phyloP scores from a whole-genome alignment of 92 coral and sea anemone species.

The Phenganax marumi region DNA sequence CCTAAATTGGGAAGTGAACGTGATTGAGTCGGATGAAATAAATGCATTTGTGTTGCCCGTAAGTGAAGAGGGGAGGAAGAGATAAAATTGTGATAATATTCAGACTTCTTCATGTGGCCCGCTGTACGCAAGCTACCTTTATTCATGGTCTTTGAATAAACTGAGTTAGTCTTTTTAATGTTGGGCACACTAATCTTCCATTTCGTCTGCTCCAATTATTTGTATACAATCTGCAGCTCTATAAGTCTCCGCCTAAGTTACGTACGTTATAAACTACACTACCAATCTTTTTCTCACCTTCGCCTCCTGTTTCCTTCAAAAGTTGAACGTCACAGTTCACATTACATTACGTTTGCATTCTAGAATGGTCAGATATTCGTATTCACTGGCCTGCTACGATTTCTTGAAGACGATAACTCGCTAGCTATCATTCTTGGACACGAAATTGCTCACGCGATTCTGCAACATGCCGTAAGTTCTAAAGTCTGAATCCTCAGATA shows the following conservation, averaged over 20 bases:
- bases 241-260: too few species aligned
- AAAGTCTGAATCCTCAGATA: not conserved
- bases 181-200: too few species aligned
- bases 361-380: conserved; percentile 95
- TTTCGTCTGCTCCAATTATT: too few species aligned
- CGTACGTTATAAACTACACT: not conserved
- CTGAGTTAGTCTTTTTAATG: too few species aligned
- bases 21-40: conserved; percentile 70
- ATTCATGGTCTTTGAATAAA: too few species aligned
- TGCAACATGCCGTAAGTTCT: conserved; percentile 77
- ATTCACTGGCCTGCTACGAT: conserved; percentile 76
- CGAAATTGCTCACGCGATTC: conserved; percentile 90
- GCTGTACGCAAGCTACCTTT: not conserved
- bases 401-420: conserved; percentile 73
- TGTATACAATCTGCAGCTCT: too few species aligned
- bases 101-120: not conserved
- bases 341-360: not conserved
- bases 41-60: conserved; percentile 97
- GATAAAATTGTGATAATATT: not conserved
- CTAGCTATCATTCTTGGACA: conserved; percentile 88
- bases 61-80: conserved; percentile 29
- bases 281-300: not conserved
- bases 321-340: not conserved
- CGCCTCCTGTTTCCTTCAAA: too few species aligned
- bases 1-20: conserved; percentile 89